These are phyloP conservation scores for Uloborus diversus DNA, from an alignment of 1,140 invertebrate species.

Conservation along the genomic window DNA sequence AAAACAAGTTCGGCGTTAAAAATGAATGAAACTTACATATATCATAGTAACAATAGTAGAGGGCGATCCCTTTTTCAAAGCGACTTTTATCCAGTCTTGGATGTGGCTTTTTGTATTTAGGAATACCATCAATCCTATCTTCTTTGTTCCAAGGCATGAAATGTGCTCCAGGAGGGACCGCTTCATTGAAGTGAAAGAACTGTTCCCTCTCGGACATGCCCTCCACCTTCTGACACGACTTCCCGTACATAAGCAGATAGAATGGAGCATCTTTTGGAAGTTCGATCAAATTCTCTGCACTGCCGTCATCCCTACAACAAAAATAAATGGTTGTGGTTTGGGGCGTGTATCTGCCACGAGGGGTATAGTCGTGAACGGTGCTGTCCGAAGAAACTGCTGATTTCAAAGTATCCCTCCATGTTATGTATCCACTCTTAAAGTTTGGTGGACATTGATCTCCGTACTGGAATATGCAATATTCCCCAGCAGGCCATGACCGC, in stretches of 20 bases:
- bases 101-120: conserved; percentile 58
- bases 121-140: not conserved
- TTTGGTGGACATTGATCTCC: conserved; percentile 59
- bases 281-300: conserved; percentile 56
- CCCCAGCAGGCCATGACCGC: conserved; percentile 57
- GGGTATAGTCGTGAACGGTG: conserved; percentile 36
- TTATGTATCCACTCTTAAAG: conserved; percentile 60
- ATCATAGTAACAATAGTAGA: conserved; percentile 62
- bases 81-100: conserved; percentile 58
- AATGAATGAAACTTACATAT: conserved; percentile 53
- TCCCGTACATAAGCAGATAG: conserved; percentile 61
- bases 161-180: conserved; percentile 8
- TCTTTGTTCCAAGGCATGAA: not conserved
- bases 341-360: conserved; percentile 58
- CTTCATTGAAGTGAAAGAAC: conserved; percentile 62
- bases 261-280: conserved; percentile 60
- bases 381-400: not conserved
- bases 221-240: conserved; percentile 61
- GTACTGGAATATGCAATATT: conserved; percentile 62
- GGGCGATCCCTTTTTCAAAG: conserved; percentile 60
- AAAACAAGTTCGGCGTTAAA: no score
- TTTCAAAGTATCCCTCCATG: conserved; percentile 57
- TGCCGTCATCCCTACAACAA: conserved; percentile 61
- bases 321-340: conserved; percentile 60
- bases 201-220: conserved; percentile 61